Conservation (phyloP, 2,113 vertebrate genomes). For the Gobiocypris rarus region DNA sequence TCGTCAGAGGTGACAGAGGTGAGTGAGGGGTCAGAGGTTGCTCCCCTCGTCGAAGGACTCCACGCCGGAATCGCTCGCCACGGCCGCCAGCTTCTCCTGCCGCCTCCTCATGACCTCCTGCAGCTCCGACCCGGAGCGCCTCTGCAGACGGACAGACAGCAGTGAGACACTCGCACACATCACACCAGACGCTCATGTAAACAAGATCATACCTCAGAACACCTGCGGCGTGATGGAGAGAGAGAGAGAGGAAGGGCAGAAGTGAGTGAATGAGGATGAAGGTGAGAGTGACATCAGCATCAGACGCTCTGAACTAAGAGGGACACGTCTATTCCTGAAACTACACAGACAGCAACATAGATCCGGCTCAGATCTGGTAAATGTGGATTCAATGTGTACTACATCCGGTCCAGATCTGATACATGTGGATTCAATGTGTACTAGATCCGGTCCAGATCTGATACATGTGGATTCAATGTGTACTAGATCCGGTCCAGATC, state of each 20-base stretch:
- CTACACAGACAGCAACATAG: no score
- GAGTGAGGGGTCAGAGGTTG: slow-evolving; percentile 78
- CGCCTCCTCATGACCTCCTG: slow-evolving; percentile 95
- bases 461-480: no score
- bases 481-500: no score
- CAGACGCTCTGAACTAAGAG: not conserved
- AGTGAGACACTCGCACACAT: not conserved
- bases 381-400: no score
- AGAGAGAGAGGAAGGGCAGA: slow-evolving; percentile 4
- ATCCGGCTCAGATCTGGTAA: no score
- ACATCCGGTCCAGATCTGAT: no score
- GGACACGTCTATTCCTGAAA: not conserved
- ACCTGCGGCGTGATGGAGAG: slow-evolving; percentile 4
- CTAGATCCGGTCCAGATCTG: no score
- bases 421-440: no score
- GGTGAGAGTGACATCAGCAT: not conserved
- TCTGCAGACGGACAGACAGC: slow-evolving; percentile 67
- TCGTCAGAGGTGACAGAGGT: slow-evolving; percentile 51
- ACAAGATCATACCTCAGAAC: slow-evolving; percentile 16
- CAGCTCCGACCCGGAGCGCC: slow-evolving; percentile 87
- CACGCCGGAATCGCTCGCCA: slow-evolving; percentile 91
- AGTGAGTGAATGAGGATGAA: not conserved
- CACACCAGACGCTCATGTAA: not conserved
- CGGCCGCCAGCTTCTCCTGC: slow-evolving; percentile 89
- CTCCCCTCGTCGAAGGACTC: slow-evolving; percentile 95